phyloP scores from a whole-genome alignment of 2,888 invertebrate genomes.

The Willowsia nigromaculata region DNA sequence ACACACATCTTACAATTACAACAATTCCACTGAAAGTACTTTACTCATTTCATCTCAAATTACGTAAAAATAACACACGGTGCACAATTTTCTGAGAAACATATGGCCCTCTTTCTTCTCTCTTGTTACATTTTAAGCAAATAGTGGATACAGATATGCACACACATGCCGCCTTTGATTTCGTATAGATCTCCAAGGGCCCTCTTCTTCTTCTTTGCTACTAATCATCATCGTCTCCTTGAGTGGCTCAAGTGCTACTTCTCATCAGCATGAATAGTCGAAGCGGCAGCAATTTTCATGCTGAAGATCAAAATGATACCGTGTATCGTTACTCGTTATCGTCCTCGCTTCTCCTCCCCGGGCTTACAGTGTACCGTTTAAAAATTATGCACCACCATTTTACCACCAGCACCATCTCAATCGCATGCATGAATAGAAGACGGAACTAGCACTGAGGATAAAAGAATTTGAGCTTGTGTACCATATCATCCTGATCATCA shows the following conservation, averaged over 20 bases:
- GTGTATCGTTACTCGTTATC: not conserved
- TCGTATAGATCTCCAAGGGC: constrained; percentile 27
- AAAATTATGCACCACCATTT: not conserved
- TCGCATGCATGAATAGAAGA: constrained; percentile 24
- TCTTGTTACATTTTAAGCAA: constrained; percentile 16
- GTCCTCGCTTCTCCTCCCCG: not conserved
- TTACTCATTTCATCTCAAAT: constrained; percentile 56
- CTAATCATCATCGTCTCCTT: not conserved
- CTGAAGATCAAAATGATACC: constrained; percentile 53
- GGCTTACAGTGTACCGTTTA: not conserved
- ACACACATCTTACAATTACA: not conserved
- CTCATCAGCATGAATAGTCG: not conserved
- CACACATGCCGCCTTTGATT: not conserved
- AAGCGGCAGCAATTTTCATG: constrained; percentile 9
- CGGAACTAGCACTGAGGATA: not conserved
- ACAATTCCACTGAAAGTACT: not conserved
- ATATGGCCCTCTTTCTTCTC: constrained; percentile 51
- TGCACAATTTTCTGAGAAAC: constrained; percentile 53
- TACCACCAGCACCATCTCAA: constrained; percentile 1
- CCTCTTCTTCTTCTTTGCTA: constrained; percentile 12
- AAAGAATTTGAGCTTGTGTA: constrained; percentile 23
- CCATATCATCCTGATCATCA: constrained; percentile 11
- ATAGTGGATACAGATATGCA: not conserved
- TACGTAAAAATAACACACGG: constrained; percentile 49
- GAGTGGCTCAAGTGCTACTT: constrained; percentile 55